Percentiles rank a stretch among this genome's conserved stretches.
phyloP scores from a whole-genome alignment of 1,140 invertebrate species.

The Teleopsis dalmanni region DNA sequence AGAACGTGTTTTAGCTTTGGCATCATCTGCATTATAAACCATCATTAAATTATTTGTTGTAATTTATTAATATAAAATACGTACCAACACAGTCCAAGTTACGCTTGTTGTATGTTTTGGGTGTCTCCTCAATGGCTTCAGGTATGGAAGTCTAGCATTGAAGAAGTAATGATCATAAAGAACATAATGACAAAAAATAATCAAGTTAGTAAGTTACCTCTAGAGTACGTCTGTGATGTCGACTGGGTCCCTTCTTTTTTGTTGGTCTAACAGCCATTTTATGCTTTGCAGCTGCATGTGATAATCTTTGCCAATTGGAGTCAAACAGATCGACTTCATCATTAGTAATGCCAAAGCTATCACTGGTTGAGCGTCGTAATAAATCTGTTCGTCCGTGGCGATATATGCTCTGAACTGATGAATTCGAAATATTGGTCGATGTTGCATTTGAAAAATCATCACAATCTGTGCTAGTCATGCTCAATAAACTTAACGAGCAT shows the following conservation, averaged over 20 bases:
- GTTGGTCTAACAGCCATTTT: slow-evolving; percentile 69
- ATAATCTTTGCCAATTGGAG: slow-evolving; percentile 52
- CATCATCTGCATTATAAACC: slow-evolving; percentile 19
- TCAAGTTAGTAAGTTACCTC: slow-evolving; percentile 46
- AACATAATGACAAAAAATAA: slow-evolving; percentile 12
- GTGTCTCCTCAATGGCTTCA: slow-evolving; percentile 62
- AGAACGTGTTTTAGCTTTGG: slow-evolving; percentile 58
- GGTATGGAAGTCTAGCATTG: slow-evolving; percentile 56
- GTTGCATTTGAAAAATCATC: slow-evolving; percentile 18
- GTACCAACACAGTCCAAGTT: background rate
- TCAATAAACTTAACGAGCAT: slow-evolving; percentile 35
- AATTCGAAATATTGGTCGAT: slow-evolving; percentile 10
- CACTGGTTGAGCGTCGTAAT: slow-evolving; percentile 26
- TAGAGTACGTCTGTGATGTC: slow-evolving; percentile 53
- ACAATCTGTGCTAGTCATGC: slow-evolving; percentile 33
- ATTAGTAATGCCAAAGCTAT: background rate
- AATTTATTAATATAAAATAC: background rate
- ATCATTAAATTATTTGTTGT: background rate
- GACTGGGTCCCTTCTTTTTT: slow-evolving; percentile 61
- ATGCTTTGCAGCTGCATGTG: slow-evolving; percentile 69
- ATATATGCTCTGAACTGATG: too few relatives aligned
- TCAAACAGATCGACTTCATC: slow-evolving; percentile 33
- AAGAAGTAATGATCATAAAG: slow-evolving; percentile 11
- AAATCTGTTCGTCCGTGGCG: slow-evolving; percentile 6
- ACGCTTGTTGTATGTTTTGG: slow-evolving; percentile 28